Conservation (phyloP, 2,113 vertebrate genomes). For the pig (Sus scrofa) region T2T-Sscrofa CM000819.6:71461501-71462000, state of each 20-base stretch:
- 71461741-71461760: not conserved
- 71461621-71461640: constrained; percentile 16
- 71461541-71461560: not conserved
- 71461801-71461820: not conserved
- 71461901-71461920: not conserved
- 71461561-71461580: not conserved
- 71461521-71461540: not conserved
- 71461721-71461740: not conserved
- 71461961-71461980: not conserved
- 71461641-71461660: constrained; percentile 48
- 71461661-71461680: not conserved
- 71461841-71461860: constrained; percentile 15
- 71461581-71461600: constrained; percentile 23
- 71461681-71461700: not conserved
- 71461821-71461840: constrained; percentile 47
- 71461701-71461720: not conserved
- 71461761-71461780: constrained; percentile 32
- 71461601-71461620: not conserved
- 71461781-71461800: not conserved
- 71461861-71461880: not conserved
- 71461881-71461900: not conserved
- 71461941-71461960: not conserved
- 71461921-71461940: not conserved
- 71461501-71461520: not conserved
- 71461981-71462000: not conserved